These are phyloP conservation scores for Limonius californicus DNA, from an alignment of 1,140 invertebrate genomes.

Conservation along the genomic window DNA sequence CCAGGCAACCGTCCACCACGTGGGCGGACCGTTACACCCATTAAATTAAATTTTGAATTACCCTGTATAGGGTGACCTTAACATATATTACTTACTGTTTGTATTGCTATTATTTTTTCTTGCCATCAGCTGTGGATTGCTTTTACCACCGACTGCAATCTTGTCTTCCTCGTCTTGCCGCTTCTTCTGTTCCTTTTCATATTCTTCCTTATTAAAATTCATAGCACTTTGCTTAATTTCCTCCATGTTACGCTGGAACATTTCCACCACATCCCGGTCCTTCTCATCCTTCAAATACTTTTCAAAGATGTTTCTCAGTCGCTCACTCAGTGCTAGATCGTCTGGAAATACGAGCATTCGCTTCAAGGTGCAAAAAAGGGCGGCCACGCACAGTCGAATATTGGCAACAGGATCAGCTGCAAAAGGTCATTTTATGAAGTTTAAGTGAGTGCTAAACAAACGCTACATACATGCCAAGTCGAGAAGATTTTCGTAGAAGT, in stretches of 20 bases:
- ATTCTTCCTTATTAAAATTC: slow-evolving; percentile 6
- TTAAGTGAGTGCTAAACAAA: too few species aligned
- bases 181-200: slow-evolving; percentile 1
- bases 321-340: slow-evolving; percentile 55
- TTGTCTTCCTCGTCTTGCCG: not conserved
- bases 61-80: too few species aligned
- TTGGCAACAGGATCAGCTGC: slow-evolving; percentile 63
- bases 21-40: too few species aligned
- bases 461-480: slow-evolving; percentile 51
- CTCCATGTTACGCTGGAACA: slow-evolving; percentile 30
- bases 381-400: slow-evolving; percentile 59
- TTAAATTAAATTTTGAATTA: too few species aligned
- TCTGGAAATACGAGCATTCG: slow-evolving; percentile 56
- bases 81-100: too few species aligned
- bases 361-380: slow-evolving; percentile 60
- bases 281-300: slow-evolving; percentile 58
- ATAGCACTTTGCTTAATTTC: slow-evolving; percentile 24
- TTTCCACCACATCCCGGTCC: slow-evolving; percentile 56
- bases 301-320: slow-evolving; percentile 55
- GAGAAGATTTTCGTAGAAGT: slow-evolving; percentile 62
- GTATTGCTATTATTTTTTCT: too few species aligned
- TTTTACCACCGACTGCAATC: not conserved
- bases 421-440: not conserved
- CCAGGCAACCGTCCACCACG: too few species aligned
- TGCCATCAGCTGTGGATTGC: too few species aligned